Base-by-base conservation (phyloP, 2,888 invertebrate genomes). In the Noctua janthe region DNA sequence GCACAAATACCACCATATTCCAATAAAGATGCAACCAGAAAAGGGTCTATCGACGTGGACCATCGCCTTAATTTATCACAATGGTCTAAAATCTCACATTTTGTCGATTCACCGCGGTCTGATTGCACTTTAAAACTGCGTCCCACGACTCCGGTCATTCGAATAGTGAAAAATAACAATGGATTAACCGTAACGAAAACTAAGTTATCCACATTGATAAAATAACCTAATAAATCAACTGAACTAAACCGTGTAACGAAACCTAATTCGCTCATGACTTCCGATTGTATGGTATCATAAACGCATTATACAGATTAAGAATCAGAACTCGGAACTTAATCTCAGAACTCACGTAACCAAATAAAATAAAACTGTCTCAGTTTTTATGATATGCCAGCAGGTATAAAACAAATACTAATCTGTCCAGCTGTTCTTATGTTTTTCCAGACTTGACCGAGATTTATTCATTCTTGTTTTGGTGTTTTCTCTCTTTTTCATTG, bases 241-340 rank as follows among this genome's bases (percentile, higher is more conserved):
- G 23, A 15, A 72, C 81, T 35, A 56, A 67, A 76, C 51, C 67
- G 23, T 67, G 6, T 76, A 43, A 76, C 56, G 67, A 82, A 82
- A 59, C 76, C 56, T 69, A 82, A 76, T 67, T 69, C 6, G 76
- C 59, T 76, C n/a, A 69, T 82, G 49, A 59, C 82, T 67, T 82
- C 35, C 17, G 49, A 76, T 35, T 67, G 39, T 51, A 76, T 51
- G 29, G n/a, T 47, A 47, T 47, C 13, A 39, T n/a, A 54, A 54
- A 56, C n/a, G n/a, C 43, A 29, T n/a, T 47, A 51, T 35, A 51
- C 20, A 51, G 39, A 49, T 43, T 20, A 76, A n/a, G n/a, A n/a
- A n/a, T n/a, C n/a, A n/a, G n/a, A n/a, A n/a, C n/a, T n/a, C n/a
- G n/a, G n/a, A n/a, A n/a, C n/a, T n/a, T n/a, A n/a, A n/a, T n/a